A percentile compares a stretch with the other conserved stretches of the same genome.
Evolutionary conservation across 2,797 vertebrate species (phyloP).

Genomic region (Brachyrhaphis roseni): DNA sequence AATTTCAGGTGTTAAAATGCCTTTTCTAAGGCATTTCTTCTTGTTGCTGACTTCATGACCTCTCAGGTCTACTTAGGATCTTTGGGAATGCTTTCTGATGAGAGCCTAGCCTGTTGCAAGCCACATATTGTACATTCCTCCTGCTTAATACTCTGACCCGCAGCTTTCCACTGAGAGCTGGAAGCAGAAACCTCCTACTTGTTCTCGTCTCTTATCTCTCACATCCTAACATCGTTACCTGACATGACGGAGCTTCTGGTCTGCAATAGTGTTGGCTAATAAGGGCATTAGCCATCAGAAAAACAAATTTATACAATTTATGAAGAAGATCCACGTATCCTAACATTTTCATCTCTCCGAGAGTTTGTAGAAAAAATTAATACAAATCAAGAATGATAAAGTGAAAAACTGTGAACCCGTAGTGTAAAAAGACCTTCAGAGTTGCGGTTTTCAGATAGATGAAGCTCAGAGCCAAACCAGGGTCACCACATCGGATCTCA

Average conservation of each 20-base stretch:
- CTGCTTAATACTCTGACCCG: slow-evolving; percentile 11
- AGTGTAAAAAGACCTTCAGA: not conserved
- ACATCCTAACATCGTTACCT: slow-evolving; percentile 56
- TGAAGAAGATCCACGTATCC: slow-evolving; percentile 31
- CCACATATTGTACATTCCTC: slow-evolving; percentile 11
- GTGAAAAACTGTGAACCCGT: not conserved
- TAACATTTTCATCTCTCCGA: slow-evolving; percentile 27
- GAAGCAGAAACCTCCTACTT: slow-evolving; percentile 2
- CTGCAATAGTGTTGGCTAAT: slow-evolving; percentile 19
- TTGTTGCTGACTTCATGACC: slow-evolving; percentile 9
- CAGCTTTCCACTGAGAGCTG: slow-evolving; percentile 21
- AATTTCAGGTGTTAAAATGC: not conserved
- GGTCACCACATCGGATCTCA: slow-evolving; percentile 15
- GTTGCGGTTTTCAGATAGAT: slow-evolving; percentile 3
- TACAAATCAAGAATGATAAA: slow-evolving; percentile 19
- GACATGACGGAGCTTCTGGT: slow-evolving; percentile 47
- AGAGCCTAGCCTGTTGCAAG: slow-evolving; percentile 19
- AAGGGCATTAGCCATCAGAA: slow-evolving; percentile 40
- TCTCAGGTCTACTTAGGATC: slow-evolving; percentile 7
- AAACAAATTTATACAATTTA: slow-evolving; percentile 53
- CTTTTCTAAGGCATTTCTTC: not conserved
- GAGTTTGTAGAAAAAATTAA: slow-evolving; percentile 8
- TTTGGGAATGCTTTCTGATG: slow-evolving; percentile 1
- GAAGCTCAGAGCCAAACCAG: slow-evolving; percentile 30
- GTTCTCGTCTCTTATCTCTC: slow-evolving; percentile 51